Conservation (phyloP, 1,140 invertebrate genomes). For the Sogatella furcifera region DNA sequence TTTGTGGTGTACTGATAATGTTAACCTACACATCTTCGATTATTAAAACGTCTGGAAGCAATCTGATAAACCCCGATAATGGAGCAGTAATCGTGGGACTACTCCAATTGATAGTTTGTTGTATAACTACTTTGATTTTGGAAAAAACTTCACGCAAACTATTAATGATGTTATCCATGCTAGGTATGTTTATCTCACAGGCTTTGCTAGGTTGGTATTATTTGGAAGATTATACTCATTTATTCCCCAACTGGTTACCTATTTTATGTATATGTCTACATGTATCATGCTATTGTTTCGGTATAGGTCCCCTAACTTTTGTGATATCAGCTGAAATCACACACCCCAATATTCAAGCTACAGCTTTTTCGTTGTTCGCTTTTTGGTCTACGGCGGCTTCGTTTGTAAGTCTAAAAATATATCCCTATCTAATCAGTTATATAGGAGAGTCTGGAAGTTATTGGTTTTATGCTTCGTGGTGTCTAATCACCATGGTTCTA, state of each 20-base stretch:
- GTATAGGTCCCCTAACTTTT: slow-evolving; percentile 11
- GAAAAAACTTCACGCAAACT: slow-evolving; percentile 45
- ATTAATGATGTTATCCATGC: slow-evolving; percentile 40
- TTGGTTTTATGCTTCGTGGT: slow-evolving; percentile 11
- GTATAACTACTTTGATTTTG: slow-evolving; percentile 39
- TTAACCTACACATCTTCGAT: slow-evolving; percentile 74
- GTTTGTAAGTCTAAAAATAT: slow-evolving; percentile 14
- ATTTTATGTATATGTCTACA: slow-evolving; percentile 10
- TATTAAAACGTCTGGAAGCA: slow-evolving; percentile 58
- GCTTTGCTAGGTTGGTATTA: slow-evolving; percentile 11
- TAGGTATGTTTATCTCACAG: slow-evolving; percentile 35
- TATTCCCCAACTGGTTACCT: slow-evolving; percentile 22
- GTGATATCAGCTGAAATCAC: slow-evolving; percentile 15
- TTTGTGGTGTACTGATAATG: slow-evolving; percentile 27
- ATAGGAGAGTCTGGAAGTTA: slow-evolving; percentile 14
- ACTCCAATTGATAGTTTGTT: slow-evolving; percentile 38
- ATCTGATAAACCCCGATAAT: slow-evolving; percentile 45
- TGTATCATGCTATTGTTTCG: background rate
- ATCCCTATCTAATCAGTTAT: slow-evolving; percentile 1
- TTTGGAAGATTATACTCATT: slow-evolving; percentile 27
- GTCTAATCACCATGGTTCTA: slow-evolving; percentile 8
- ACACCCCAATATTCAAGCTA: slow-evolving; percentile 8
- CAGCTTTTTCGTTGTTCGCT: slow-evolving; percentile 3
- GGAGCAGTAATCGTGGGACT: slow-evolving; percentile 61
- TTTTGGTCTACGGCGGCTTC: background rate